Base-by-base conservation (phyloP, 2,888 invertebrate species). In the Pristionchus fissidentatus region DNA sequence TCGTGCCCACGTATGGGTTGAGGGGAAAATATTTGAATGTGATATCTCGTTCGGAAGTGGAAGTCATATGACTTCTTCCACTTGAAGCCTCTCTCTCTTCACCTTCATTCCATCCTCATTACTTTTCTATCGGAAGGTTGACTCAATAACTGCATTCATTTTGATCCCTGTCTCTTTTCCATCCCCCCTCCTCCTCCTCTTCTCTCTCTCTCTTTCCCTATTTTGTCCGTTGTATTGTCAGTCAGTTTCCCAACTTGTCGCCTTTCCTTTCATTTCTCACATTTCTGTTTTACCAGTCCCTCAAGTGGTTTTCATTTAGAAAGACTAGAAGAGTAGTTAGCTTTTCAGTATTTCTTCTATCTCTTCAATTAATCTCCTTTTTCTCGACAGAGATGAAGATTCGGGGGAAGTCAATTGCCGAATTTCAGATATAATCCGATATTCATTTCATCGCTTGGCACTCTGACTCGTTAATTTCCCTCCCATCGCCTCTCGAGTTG, bases 111-210 rank as follows among this genome's bases (percentile, higher is more conserved):
- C 52, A 22, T 62, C 60, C 35, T 62, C 60, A 15, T 62, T 57
- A 26, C 19, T 10, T 57, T 62, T 62, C 60, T 62, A 29, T 62
- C 60, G 32, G 60, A 62, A 62, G 60, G 60, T 62, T 62, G 60
- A 62, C 29, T 62, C 60, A 29, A 62, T 62, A 29, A 62, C 35
- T 62, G 60, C 26, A 62, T 62, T 62, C 60, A 62, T 62, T 32
- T 32, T 15, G 29, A 62, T 62, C 60, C 60, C 60, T 62, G 35
- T 62, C 35, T 62, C 32, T 62, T 62, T 62, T 62, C 60, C 60
- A 62, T 62, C 35, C 29, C 60, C 35, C 60, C 60, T 62, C 32
- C 60, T 32, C 60, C 32, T 32, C 60, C 60, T 60, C 60, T 32
- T 22, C 3, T 19, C 22, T 62, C 60, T 19, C 3, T 62, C 60